Evolutionary conservation across 2,888 invertebrate species (phyloP), one percentile per base, ranked within the genome.

Genomic region (Eupithecia dodoneata): DNA sequence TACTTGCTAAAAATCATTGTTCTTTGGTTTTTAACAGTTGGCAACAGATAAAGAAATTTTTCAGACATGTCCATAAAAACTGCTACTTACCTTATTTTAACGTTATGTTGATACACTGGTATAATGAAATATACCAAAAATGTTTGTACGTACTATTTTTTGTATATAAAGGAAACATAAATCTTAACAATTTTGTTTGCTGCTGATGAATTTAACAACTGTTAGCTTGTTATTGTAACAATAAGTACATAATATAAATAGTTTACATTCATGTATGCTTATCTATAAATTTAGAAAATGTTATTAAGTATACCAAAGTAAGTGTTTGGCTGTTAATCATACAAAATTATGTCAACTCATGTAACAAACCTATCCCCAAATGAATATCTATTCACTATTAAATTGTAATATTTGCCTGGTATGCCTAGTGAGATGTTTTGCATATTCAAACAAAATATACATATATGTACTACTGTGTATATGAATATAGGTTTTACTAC

Each of bases 311-410:
- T 89, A 90, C 90, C 90, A 90, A 90, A 90, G 90, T 90, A 86
- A 87, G 82, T 84, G 82, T 89, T 90, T 87, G 89, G 89, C 89
- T 89, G 87, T 89, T 88, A 85, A 84, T 85, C 85, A 85, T 65
- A 45, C 86, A 88, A 86, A 87, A 85, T 86, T 84, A 74, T 82
- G 85, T 84, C 83, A 79, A 82, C 80, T 82, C 79, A 81, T 79
- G 75, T 79, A 67, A 66, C 59, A 67, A 47, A 49, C 44, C 44
- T 45, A 69, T 69, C n/a, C 67, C 45, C 10, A 9, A 63, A 30
- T 0, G 10, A 45, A n/a, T 45, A 69, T 69, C 10, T 45, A 66
- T 41, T 52, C 69, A 71, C 42, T 9, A 65, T 65, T 18, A 10
- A 59, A 63, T 47, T 42, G 30, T 30, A 76, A 71, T 41, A 67